Conservation (phyloP, 2,888 invertebrate species). For the Proisotoma minuta region DNA sequence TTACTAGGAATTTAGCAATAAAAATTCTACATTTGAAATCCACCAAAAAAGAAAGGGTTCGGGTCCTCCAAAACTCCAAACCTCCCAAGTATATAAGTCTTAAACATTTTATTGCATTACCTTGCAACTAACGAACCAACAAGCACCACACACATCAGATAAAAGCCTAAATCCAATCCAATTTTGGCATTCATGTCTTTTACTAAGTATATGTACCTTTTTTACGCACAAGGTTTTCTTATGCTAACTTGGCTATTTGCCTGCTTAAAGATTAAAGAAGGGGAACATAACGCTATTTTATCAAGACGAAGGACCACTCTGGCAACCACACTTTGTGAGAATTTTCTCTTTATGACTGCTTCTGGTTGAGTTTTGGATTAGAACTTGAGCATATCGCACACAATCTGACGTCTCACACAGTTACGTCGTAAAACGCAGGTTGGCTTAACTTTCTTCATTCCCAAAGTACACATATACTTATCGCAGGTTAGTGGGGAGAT, state of each 20-base stretch:
- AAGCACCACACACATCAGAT: neutral
- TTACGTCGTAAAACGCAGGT: neutral
- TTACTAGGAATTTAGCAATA: neutral
- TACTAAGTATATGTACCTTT: too few relatives aligned
- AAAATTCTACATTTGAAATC: neutral
- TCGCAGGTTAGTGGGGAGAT: too few relatives aligned
- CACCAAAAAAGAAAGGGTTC: neutral
- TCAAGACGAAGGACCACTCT: neutral
- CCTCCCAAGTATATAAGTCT: neutral
- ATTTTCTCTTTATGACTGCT: neutral
- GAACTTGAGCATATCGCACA: neutral
- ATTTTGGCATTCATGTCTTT: too few relatives aligned
- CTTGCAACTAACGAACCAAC: neutral
- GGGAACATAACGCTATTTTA: neutral
- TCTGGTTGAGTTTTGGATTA: neutral
- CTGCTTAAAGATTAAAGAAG: neutral
- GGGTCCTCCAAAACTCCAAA: neutral
- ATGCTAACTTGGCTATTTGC: neutral
- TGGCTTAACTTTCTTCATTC: neutral
- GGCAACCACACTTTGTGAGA: neutral
- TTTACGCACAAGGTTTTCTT: neutral
- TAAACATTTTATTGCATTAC: neutral
- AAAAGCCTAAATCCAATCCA: neutral
- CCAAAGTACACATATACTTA: too few relatives aligned
- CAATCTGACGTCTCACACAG: neutral